These are phyloP conservation scores for Vireo altiloquus DNA, from an alignment of 2,113 vertebrate genomes.

Conservation along the genomic window DNA sequence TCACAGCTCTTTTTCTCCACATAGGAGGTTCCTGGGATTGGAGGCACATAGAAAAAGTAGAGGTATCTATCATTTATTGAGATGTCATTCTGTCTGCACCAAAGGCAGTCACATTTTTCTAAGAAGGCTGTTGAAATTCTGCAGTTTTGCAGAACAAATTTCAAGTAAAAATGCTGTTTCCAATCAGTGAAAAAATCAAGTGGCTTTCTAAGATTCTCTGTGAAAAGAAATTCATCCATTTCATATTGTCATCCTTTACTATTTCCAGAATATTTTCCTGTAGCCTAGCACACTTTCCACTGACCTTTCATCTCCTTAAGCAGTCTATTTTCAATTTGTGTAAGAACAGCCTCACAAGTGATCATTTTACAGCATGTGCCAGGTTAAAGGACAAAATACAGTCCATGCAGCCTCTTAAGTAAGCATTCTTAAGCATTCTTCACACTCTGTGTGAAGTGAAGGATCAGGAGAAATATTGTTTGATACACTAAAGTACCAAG, in stretches of 20 bases:
- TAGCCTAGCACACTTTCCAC: neutral
- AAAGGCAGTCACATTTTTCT: neutral
- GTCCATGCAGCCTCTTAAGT: neutral
- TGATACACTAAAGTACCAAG: neutral
- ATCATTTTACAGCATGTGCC: neutral
- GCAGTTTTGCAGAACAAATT: neutral
- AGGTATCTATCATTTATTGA: neutral
- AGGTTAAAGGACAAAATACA: neutral
- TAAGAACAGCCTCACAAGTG: neutral
- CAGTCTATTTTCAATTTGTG: neutral
- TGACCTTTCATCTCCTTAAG: neutral
- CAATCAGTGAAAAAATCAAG: neutral
- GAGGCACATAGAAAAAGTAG: neutral
- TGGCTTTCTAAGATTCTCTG: neutral
- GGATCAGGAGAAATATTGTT: neutral
- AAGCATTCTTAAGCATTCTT: no score
- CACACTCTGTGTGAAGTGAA: neutral
- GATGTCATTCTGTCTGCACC: neutral
- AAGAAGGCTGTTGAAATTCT: neutral
- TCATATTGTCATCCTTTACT: neutral
- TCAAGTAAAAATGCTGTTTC: neutral
- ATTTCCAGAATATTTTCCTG: neutral
- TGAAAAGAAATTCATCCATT: neutral
- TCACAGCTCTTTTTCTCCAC: neutral
- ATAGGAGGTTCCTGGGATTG: neutral